Conservation (phyloP, 2,888 invertebrate species). For the Aphrophora alni region DNA sequence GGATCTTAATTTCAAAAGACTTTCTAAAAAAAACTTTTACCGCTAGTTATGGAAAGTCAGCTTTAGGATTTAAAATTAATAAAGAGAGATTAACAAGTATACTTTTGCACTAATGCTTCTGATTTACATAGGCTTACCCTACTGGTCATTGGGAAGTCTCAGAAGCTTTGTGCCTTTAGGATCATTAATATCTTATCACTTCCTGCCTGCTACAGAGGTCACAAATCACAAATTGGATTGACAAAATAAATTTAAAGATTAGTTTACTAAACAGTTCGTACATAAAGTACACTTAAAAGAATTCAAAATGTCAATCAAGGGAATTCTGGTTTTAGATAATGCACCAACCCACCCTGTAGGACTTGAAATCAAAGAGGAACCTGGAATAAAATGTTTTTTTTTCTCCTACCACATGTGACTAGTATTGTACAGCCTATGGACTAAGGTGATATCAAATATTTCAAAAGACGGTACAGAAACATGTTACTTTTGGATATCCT, state of each 20-base stretch:
- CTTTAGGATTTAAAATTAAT: no score
- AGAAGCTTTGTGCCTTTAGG: slow-evolving; percentile 35
- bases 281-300: no score
- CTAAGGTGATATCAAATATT: slow-evolving; percentile 47
- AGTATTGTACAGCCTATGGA: slow-evolving; percentile 48
- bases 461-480: slow-evolving; percentile 44
- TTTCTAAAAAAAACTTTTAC: no score
- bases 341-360: slow-evolving; percentile 36
- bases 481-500: not conserved
- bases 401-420: slow-evolving; percentile 47
- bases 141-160: slow-evolving; percentile 32
- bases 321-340: slow-evolving; percentile 41
- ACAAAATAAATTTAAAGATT: no score
- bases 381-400: slow-evolving; percentile 24
- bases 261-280: no score
- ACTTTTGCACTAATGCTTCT: slow-evolving; percentile 24
- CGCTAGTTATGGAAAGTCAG: no score
- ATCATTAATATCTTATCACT: slow-evolving; percentile 29
- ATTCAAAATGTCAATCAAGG: slow-evolving; percentile 39
- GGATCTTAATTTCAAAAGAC: no score
- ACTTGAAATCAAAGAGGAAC: not conserved
- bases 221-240: no score
- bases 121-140: slow-evolving; percentile 32
- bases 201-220: not conserved
- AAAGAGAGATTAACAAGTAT: not conserved